Evolutionary conservation across 2,113 vertebrate genomes (phyloP).

Genomic region (sheep (Ovis aries)): ARS-UI_Ramb_v3.0 NC_056069.1:11628001-11628500

Average conservation of each 20-base stretch:
- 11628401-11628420: neutral
- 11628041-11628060: neutral
- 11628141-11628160: conserved; percentile 15
- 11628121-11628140: neutral
- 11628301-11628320: neutral
- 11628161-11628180: neutral
- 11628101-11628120: neutral
- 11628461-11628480: neutral
- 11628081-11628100: neutral
- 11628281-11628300: neutral
- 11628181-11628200: neutral
- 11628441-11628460: neutral
- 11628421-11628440: neutral
- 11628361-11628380: neutral
- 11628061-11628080: neutral
- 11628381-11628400: neutral
- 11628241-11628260: neutral
- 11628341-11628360: neutral
- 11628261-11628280: neutral
- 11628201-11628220: neutral
- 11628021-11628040: neutral
- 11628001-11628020: neutral
- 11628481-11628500: neutral
- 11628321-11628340: neutral
- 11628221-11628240: neutral